These are phyloP conservation scores for Taeniopygia guttata DNA, from an alignment of 2,797 vertebrate genomes.

Conservation along the genomic window DNA sequence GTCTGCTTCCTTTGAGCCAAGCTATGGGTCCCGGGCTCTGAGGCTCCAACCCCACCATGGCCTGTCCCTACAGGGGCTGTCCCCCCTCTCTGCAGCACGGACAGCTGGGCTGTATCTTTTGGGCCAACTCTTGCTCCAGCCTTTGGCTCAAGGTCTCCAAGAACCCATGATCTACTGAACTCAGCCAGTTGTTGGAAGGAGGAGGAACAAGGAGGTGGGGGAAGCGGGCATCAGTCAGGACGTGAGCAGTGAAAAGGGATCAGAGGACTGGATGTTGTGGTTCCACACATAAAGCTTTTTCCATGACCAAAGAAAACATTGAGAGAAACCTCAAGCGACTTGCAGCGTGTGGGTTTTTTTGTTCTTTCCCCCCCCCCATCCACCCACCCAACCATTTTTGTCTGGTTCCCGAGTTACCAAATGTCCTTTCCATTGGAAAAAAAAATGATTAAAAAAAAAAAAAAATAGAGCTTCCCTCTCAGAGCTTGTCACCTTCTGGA, in stretches of 20 bases:
- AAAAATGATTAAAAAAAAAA: neutral
- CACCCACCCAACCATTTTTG: neutral
- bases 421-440: constrained; percentile 38
- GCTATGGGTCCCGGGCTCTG: neutral
- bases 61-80: constrained; percentile 29
- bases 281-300: constrained; percentile 35
- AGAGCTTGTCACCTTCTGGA: constrained; percentile 32
- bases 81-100: constrained; percentile 2
- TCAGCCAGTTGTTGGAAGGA: constrained; percentile 4
- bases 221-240: neutral
- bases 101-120: neutral
- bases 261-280: neutral
- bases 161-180: constrained; percentile 18
- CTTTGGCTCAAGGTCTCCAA: constrained; percentile 7
- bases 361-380: neutral
- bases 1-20: constrained; percentile 89
- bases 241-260: neutral
- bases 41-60: neutral
- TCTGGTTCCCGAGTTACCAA: constrained; percentile 33
- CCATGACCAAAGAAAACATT: constrained; percentile 53
- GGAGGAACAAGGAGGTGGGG: neutral
- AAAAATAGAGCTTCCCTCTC: constrained; percentile 48
- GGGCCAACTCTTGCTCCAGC: constrained; percentile 34
- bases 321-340: constrained; percentile 30
- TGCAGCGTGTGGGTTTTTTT: neutral